Conservation (phyloP, 2,113 vertebrate genomes). For the Arothron firmamentum region DNA sequence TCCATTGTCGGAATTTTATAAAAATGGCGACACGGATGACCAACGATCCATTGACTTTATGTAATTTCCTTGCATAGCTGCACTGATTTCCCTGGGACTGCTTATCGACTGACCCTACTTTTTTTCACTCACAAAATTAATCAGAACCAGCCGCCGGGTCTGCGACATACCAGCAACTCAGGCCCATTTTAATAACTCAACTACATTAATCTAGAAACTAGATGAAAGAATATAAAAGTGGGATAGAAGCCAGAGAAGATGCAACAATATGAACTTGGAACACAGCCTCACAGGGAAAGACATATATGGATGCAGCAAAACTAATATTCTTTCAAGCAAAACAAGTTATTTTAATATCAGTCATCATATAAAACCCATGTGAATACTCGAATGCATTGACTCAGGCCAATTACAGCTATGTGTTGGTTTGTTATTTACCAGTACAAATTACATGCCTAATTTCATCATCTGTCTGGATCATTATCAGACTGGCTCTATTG, state of each 20-base stretch:
- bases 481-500: slow-evolving; percentile 26
- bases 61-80: slow-evolving; percentile 34
- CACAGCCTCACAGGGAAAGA: slow-evolving; percentile 10
- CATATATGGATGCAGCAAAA: slow-evolving; percentile 1
- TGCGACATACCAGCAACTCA: slow-evolving; percentile 4
- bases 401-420: too few relatives aligned
- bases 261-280: slow-evolving; percentile 19
- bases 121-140: slow-evolving; percentile 48
- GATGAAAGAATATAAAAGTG: slow-evolving; percentile 37
- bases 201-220: slow-evolving; percentile 5
- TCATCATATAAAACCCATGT: not conserved
- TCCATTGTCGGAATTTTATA: slow-evolving; percentile 13
- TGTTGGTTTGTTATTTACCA: too few relatives aligned
- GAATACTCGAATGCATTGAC: too few relatives aligned
- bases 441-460: too few relatives aligned
- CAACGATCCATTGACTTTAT: slow-evolving; percentile 22
- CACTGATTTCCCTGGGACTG: slow-evolving; percentile 2
- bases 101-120: slow-evolving; percentile 5
- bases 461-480: not conserved
- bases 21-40: not conserved
- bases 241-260: slow-evolving; percentile 30
- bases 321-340: slow-evolving; percentile 22
- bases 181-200: slow-evolving; percentile 59
- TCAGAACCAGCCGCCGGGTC: slow-evolving; percentile 40
- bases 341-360: not conserved